Evolutionary conservation across 2,113 vertebrate genomes (phyloP).

Genomic region (Vulpes ferrilata): DNA sequence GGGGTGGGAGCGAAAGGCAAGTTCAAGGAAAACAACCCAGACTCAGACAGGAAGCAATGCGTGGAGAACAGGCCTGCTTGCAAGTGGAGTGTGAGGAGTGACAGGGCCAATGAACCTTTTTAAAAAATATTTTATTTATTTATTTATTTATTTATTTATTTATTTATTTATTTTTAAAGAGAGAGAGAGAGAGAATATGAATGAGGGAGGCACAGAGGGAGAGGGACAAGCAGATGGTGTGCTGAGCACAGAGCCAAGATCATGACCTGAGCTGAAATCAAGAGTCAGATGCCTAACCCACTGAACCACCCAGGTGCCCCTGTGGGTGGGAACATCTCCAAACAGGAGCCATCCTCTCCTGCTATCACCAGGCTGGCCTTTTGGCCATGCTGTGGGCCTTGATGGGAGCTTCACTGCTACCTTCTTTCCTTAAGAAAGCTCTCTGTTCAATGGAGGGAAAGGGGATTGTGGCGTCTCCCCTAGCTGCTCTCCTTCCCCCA

Average conservation of each 20-base stretch:
- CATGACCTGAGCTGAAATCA: not conserved
- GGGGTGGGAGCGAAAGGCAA: not conserved
- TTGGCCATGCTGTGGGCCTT: not conserved
- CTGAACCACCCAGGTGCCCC: not conserved
- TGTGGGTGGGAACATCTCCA: not conserved
- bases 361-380: not conserved
- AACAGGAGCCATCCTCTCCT: not conserved
- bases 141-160: not conserved
- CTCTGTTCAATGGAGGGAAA: not conserved
- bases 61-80: not conserved
- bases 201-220: not conserved
- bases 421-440: not conserved
- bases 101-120: not conserved
- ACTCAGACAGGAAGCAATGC: not conserved
- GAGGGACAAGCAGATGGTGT: not conserved
- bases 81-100: accelerated
- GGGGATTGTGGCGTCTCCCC: not conserved
- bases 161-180: not conserved
- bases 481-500: not conserved
- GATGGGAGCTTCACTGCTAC: too few species aligned
- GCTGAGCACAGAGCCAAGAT: not conserved
- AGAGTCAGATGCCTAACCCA: not conserved
- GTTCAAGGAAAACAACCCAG: not conserved
- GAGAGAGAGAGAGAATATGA: not conserved
- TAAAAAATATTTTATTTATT: not conserved